These are phyloP conservation scores for Julus scanicus DNA, from an alignment of 2,888 invertebrate genomes.

Conservation along the genomic window DNA sequence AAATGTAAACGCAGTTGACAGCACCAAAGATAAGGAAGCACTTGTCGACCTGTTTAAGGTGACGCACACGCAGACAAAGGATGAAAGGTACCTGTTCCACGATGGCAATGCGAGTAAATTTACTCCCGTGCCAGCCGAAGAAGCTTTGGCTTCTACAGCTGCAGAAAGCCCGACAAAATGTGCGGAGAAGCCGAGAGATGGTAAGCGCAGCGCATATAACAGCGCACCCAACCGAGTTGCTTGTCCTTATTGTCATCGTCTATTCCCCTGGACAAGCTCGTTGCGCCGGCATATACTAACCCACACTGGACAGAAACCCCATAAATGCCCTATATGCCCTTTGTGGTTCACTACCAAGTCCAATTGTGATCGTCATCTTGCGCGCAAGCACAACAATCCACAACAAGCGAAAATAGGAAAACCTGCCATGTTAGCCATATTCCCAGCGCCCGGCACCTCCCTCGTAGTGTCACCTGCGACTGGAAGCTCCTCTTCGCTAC, in stretches of 20 bases:
- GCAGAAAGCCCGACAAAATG: conserved; percentile 18
- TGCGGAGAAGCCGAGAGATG: conserved; percentile 62
- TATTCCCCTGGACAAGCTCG: conserved; percentile 97
- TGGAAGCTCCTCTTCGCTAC: not conserved
- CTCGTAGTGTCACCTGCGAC: not conserved
- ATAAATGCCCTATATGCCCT: conserved; percentile 92
- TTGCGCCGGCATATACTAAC: conserved; percentile 93
- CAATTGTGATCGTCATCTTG: conserved; percentile 93
- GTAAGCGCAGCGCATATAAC: conserved; percentile 83
- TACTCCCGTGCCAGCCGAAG: not conserved
- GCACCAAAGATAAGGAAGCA: not conserved
- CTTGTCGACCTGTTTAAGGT: not conserved
- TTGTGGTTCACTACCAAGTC: conserved; percentile 96
- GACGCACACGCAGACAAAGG: conserved; percentile 35
- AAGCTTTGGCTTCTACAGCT: not conserved
- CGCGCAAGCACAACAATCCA: conserved; percentile 81
- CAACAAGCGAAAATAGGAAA: not conserved
- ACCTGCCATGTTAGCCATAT: conserved; percentile 25
- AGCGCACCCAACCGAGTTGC: conserved; percentile 92
- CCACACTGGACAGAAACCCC: conserved; percentile 95
- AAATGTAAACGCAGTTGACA: not conserved
- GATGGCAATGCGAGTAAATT: not conserved
- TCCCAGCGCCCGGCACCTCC: not conserved
- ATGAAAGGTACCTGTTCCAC: conserved; percentile 4
- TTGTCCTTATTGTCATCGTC: conserved; percentile 92